phyloP scores from a whole-genome alignment of 2,888 invertebrate species.

The Ecliptopera silaceata region DNA sequence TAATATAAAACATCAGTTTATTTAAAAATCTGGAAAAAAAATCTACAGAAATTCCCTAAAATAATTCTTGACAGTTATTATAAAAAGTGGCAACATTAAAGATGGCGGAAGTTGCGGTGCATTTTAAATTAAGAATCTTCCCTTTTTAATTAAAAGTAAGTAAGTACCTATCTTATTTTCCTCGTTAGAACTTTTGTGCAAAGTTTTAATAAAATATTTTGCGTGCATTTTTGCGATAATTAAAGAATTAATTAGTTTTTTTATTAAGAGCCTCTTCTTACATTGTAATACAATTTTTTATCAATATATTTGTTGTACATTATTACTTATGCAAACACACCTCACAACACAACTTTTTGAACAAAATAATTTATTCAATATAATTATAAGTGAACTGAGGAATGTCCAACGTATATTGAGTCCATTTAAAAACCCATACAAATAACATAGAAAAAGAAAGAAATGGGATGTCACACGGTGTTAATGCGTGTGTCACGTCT shows the following conservation, averaged over 20 bases:
- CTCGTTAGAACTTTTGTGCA: neutral
- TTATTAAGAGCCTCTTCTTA: too few species aligned
- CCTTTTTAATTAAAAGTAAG: constrained; percentile 18
- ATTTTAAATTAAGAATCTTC: constrained; percentile 22
- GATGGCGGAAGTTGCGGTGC: constrained; percentile 30
- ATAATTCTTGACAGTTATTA: constrained; percentile 33
- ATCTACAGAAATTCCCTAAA: constrained; percentile 17
- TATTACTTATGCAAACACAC: too few species aligned
- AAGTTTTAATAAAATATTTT: neutral
- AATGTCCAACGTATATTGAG: constrained; percentile 11
- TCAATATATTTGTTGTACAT: too few species aligned
- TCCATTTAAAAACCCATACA: constrained; percentile 28
- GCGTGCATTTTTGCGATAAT: too few species aligned
- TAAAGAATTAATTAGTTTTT: too few species aligned
- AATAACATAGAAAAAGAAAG: constrained; percentile 28
- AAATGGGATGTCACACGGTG: constrained; percentile 53
- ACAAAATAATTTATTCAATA: too few species aligned
- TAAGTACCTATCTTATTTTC: neutral
- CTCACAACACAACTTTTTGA: too few species aligned
- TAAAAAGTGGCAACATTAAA: constrained; percentile 32
- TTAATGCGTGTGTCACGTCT: constrained; percentile 66
- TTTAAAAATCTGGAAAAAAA: too few species aligned
- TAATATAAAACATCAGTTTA: too few species aligned
- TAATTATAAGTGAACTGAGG: constrained; percentile 7
- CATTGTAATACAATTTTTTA: too few species aligned